Evolutionary conservation across 2,797 vertebrate species (phyloP), one percentile per base, ranked within the genome.

Genomic region (Onychomys torridus): DNA sequence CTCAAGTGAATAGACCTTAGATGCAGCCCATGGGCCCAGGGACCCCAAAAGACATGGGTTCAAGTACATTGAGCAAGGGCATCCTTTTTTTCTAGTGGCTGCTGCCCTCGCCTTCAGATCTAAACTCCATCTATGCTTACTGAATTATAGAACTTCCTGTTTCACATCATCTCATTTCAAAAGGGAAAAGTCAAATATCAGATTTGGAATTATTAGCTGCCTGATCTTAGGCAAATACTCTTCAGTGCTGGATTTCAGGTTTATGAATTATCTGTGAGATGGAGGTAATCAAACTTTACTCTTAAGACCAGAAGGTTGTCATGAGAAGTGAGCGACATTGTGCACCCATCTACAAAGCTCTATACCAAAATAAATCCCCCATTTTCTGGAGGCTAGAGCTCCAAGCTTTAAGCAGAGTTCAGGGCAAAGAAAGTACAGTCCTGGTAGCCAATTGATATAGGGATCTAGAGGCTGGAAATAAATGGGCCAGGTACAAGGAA

Each of bases 171-270:
- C 77, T 93, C 49, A 7, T 69, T 67, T 75, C 63, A 65, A 91
- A 90, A 95, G 59, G 40, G 37, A 65, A 86, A 94, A 93, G 77
- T 75, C 92, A 94, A 92, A 85, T 52, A 69, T 55, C 59, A 32
- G 73, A 34, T 19, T 32, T 8, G 9, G 46, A 34, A 46, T 95
- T 65, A 81, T 71, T 55, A 96, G 81, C 81, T 52, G 61, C 71
- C 84, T 59, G 77, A 43, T 90, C 59, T 88, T 52, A 69, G 71
- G 81, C 65, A 93, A 97, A 89, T 34, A 82, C 13, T 34, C 78
- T 75, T 78, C 59, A 57, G 61, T 32, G 67, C 84, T 46, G n/a
- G 0, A 43, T 85, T 75, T 57, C 13, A 5, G n/a, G 49, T 46
- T 88, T 89, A 87, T 84, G 89, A 91, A 84, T 23, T 46, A 71